A percentile compares a stretch with the other conserved stretches of the same genome.
Evolutionary conservation across 2,888 invertebrate genomes (phyloP).

Genomic region (Pammene fasciana): DNA sequence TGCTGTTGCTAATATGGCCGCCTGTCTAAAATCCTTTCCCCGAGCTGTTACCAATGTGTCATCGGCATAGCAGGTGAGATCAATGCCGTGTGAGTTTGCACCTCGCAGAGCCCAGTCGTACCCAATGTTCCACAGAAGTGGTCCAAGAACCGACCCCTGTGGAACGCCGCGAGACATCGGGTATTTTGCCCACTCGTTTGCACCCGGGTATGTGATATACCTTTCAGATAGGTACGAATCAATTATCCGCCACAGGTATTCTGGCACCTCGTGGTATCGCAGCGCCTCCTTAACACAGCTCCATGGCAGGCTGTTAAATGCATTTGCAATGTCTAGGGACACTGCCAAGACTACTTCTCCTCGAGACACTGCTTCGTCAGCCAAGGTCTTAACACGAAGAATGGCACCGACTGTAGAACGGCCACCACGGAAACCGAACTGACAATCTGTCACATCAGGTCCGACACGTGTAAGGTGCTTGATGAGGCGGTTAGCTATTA

Average conservation of each 20-base stretch:
- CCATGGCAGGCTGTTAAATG: not conserved
- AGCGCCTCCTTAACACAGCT: not conserved
- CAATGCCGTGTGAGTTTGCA: not conserved
- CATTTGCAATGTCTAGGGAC: not conserved
- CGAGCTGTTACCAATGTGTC: not conserved
- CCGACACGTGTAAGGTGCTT: not conserved
- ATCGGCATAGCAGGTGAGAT: not conserved
- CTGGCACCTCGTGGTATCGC: not conserved
- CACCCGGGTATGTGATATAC: not conserved
- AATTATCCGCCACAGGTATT: not conserved
- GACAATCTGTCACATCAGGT: not conserved
- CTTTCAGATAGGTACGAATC: not conserved
- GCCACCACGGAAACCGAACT: not conserved
- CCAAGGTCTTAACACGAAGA: not conserved
- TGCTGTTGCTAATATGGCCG: not conserved
- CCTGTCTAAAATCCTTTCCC: not conserved
- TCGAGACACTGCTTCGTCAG: not conserved
- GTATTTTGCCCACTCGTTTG: not conserved
- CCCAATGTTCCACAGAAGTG: not conserved
- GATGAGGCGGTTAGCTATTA: not conserved
- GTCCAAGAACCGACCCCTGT: not conserved
- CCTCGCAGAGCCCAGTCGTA: not conserved
- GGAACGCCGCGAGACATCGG: not conserved
- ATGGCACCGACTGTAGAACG: not conserved
- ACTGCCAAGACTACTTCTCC: not conserved